These are phyloP conservation scores for Petrophora chlorosata DNA, from an alignment of 2,888 invertebrate species.

Conservation along the genomic window DNA sequence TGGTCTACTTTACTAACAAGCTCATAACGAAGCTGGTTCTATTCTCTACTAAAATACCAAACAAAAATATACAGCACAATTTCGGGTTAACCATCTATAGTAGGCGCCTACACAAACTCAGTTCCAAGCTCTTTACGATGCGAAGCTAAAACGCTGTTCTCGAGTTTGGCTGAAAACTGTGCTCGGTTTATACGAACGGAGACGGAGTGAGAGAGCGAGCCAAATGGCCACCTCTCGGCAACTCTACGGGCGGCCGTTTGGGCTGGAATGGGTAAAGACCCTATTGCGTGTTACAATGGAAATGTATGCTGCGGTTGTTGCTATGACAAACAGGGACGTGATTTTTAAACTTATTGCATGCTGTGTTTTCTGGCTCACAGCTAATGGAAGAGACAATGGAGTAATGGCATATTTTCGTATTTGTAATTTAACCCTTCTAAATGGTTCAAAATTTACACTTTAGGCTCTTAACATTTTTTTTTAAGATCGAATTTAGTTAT, in stretches of 20 bases:
- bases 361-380: no score
- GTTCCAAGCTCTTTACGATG: slow-evolving; percentile 75
- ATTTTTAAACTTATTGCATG: no score
- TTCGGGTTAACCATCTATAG: slow-evolving; percentile 13
- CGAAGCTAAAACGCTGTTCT: slow-evolving; percentile 74
- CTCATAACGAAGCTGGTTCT: background rate
- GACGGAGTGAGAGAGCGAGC: slow-evolving; percentile 68
- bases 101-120: slow-evolving; percentile 35
- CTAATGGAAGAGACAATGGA: no score
- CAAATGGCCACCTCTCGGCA: slow-evolving; percentile 77
- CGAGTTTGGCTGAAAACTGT: slow-evolving; percentile 70
- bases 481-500: no score
- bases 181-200: slow-evolving; percentile 57
- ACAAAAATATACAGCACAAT: background rate
- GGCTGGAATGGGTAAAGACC: slow-evolving; percentile 59
- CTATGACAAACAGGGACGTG: slow-evolving; percentile 13
- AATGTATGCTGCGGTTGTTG: slow-evolving; percentile 10
- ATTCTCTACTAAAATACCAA: background rate
- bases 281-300: slow-evolving; percentile 50
- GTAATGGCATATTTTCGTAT: no score
- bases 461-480: no score
- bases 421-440: no score
- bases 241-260: slow-evolving; percentile 73
- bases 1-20: no score
- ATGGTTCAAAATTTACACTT: no score